Evolutionary conservation across 2,888 invertebrate genomes (phyloP).

Genomic region (Drosophila macrospina): DNA sequence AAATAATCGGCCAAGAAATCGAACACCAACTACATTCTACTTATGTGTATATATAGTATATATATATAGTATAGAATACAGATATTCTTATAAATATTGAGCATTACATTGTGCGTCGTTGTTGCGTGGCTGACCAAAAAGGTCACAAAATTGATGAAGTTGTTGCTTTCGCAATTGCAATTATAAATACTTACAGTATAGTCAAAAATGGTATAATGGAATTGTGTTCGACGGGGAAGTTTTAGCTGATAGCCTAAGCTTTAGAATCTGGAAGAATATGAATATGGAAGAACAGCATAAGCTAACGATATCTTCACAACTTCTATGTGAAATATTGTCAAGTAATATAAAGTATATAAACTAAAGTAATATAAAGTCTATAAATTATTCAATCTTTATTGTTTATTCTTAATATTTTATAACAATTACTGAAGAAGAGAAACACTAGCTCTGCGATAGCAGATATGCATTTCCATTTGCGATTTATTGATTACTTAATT

Average conservation of each 20-base stretch:
- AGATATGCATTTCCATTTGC: too few relatives aligned
- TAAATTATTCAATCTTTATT: too few relatives aligned
- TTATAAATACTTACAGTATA: constrained; percentile 19
- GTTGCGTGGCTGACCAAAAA: constrained; percentile 72
- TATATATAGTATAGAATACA: too few relatives aligned
- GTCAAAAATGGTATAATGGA: background rate
- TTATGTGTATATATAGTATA: background rate
- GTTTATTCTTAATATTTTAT: too few relatives aligned
- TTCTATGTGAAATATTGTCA: too few relatives aligned
- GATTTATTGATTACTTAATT: constrained; percentile 51
- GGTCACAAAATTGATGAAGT: constrained; percentile 63
- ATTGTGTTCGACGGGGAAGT: background rate
- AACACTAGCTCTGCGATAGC: too few relatives aligned
- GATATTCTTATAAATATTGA: constrained; percentile 7
- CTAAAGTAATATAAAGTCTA: too few relatives aligned
- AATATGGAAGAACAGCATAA: too few relatives aligned
- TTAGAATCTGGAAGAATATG: too few relatives aligned
- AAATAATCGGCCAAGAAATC: constrained; percentile 52
- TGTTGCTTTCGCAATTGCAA: constrained; percentile 39
- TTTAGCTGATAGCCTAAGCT: background rate
- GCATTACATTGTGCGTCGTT: constrained; percentile 61
- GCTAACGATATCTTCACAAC: too few relatives aligned
- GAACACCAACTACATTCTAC: constrained; percentile 19
- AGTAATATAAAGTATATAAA: too few relatives aligned
- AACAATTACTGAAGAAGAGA: too few relatives aligned